These are phyloP conservation scores for Tarsius wallacei DNA, from an alignment of 2,797 vertebrate species.

Conservation along the genomic window DNA sequence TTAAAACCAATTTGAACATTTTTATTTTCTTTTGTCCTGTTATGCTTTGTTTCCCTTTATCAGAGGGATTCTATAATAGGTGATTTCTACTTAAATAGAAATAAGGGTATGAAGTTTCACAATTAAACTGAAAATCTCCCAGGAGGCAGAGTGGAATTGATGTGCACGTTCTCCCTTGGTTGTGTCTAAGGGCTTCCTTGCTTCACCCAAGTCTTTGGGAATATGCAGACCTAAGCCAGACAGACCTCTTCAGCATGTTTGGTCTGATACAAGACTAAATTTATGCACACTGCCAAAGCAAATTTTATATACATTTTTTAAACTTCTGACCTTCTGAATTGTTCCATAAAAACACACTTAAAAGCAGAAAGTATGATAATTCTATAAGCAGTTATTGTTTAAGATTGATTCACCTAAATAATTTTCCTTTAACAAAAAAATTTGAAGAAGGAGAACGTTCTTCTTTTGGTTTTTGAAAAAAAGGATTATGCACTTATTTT, in stretches of 20 bases:
- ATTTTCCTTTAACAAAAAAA: slow-evolving; percentile 78
- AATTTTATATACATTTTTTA: slow-evolving; percentile 34
- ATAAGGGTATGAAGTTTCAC: background rate
- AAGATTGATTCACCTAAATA: slow-evolving; percentile 81
- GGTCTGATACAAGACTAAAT: background rate
- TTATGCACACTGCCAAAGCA: background rate
- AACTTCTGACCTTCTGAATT: background rate
- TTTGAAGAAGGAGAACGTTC: slow-evolving; percentile 70
- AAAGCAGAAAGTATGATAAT: slow-evolving; percentile 39
- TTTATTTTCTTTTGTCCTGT: background rate
- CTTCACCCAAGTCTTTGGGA: background rate
- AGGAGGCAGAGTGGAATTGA: background rate
- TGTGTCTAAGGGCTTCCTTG: background rate
- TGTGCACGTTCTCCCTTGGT: background rate
- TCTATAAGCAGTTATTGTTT: slow-evolving; percentile 75
- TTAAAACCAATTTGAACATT: background rate
- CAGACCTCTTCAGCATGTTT: background rate
- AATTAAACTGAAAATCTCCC: background rate
- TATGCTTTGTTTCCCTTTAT: background rate
- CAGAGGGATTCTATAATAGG: background rate
- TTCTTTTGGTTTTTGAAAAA: slow-evolving; percentile 76
- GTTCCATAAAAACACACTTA: slow-evolving; percentile 57
- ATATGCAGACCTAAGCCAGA: background rate
- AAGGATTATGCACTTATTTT: slow-evolving; percentile 80
- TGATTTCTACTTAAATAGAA: background rate